Evolutionary conservation across 2,888 invertebrate species (phyloP).

Genomic region (Blastobasis lacticolella): DNA sequence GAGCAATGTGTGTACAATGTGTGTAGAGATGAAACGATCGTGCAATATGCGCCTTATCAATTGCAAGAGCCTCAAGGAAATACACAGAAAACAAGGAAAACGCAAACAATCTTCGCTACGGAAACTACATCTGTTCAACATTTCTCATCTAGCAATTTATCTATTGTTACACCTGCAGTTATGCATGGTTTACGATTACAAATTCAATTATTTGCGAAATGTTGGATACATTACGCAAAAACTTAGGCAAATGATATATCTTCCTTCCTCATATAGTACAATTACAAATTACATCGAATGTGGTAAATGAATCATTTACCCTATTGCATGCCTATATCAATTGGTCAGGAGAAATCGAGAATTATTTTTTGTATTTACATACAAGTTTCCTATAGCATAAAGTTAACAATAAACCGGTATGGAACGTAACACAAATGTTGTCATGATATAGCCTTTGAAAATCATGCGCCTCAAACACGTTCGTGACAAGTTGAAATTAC

Average conservation of each 20-base stretch:
- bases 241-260: conserved; percentile 26
- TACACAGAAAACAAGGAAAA: no score
- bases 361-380: conserved; percentile 15
- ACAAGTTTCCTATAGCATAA: conserved; percentile 6
- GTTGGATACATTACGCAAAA: conserved; percentile 24
- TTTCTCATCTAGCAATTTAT: no score
- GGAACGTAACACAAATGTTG: conserved; percentile 8
- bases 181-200: no score
- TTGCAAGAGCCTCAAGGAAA: no score
- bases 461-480: conserved; percentile 24
- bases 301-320: conserved; percentile 6
- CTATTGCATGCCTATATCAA: conserved; percentile 10
- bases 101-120: no score
- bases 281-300: conserved; percentile 12
- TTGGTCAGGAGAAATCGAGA: conserved; percentile 20
- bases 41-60: no score
- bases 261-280: conserved; percentile 29
- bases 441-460: conserved; percentile 17
- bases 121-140: no score
- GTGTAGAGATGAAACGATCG: no score
- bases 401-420: conserved; percentile 19
- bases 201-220: no score
- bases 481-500: conserved; percentile 52
- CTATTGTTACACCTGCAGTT: no score
- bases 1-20: no score